These are phyloP conservation scores for Drosophila miranda DNA, from an alignment of 1,140 invertebrate genomes.

Conservation along the genomic window DNA sequence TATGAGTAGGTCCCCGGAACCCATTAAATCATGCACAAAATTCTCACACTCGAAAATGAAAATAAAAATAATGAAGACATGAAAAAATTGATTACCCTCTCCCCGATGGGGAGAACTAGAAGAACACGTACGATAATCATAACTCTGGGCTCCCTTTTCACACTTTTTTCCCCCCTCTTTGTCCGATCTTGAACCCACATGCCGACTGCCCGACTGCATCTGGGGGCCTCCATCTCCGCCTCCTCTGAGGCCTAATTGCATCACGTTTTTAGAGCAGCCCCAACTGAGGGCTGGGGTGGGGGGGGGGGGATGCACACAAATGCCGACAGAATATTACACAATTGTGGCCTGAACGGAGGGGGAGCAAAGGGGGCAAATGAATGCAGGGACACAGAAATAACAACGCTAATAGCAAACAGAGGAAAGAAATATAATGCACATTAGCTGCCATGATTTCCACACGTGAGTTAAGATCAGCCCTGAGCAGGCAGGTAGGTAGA, in stretches of 20 bases:
- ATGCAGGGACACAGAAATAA: too few relatives aligned
- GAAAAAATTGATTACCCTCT: slow-evolving; percentile 54
- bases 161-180: slow-evolving; percentile 20
- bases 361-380: background rate
- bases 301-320: slow-evolving; percentile 22
- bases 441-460: slow-evolving; percentile 48
- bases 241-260: slow-evolving; percentile 49
- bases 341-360: slow-evolving; percentile 34
- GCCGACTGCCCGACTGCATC: background rate
- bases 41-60: slow-evolving; percentile 50
- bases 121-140: slow-evolving; percentile 61
- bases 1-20: background rate
- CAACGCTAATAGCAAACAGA: background rate
- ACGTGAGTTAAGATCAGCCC: slow-evolving; percentile 25
- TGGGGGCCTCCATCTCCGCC: background rate
- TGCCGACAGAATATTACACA: slow-evolving; percentile 58
- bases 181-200: slow-evolving; percentile 5
- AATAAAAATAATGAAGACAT: slow-evolving; percentile 28
- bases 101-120: slow-evolving; percentile 10
- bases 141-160: slow-evolving; percentile 45
- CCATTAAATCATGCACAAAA: slow-evolving; percentile 32
- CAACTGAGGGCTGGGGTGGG: background rate
- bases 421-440: slow-evolving; percentile 43
- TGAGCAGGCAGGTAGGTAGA: slow-evolving; percentile 4
- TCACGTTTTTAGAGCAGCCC: slow-evolving; percentile 60